Percentiles rank a stretch among this genome's conserved stretches.
Evolutionary conservation across 2,797 vertebrate species (phyloP).

Genomic region (Acipenser transmontanus): DNA sequence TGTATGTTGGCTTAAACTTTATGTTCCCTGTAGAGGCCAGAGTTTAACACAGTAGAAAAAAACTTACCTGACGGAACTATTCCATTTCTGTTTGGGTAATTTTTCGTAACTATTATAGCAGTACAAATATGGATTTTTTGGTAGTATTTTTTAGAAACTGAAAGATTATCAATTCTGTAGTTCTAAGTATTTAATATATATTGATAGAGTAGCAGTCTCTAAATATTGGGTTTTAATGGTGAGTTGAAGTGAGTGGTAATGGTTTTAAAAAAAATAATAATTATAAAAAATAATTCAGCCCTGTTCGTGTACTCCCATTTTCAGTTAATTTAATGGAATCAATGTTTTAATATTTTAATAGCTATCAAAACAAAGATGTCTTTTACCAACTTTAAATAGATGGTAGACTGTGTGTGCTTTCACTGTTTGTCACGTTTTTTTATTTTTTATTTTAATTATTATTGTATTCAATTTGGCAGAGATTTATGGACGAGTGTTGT

Average conservation of each 20-base stretch:
- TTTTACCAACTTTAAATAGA: constrained; percentile 34
- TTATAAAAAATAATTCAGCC: constrained; percentile 13
- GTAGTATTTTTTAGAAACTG: constrained; percentile 47
- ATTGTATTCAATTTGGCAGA: constrained; percentile 29
- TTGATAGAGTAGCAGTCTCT: constrained; percentile 57
- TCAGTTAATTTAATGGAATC: constrained; percentile 49
- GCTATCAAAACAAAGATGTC: constrained; percentile 54
- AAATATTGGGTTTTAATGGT: constrained; percentile 63
- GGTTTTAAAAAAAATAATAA: constrained; percentile 26
- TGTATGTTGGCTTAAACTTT: not conserved
- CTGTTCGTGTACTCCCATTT: constrained; percentile 34
- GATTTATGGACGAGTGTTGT: constrained; percentile 28
- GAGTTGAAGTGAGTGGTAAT: constrained; percentile 57
- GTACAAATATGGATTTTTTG: constrained; percentile 44
- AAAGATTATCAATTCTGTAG: constrained; percentile 49
- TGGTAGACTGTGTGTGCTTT: constrained; percentile 1
- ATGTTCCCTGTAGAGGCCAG: not conserved
- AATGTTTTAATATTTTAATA: constrained; percentile 58
- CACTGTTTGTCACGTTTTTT: not conserved
- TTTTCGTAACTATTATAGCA: constrained; percentile 25
- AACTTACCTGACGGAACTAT: not conserved
- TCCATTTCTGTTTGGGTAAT: constrained; percentile 6
- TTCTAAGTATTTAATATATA: constrained; percentile 61
- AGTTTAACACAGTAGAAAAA: not conserved
- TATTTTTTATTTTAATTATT: constrained; percentile 40